A percentile compares a stretch with the other conserved stretches of the same genome.
phyloP scores from a whole-genome alignment of 2,888 invertebrate species.

The Tachystola acroxantha region DNA sequence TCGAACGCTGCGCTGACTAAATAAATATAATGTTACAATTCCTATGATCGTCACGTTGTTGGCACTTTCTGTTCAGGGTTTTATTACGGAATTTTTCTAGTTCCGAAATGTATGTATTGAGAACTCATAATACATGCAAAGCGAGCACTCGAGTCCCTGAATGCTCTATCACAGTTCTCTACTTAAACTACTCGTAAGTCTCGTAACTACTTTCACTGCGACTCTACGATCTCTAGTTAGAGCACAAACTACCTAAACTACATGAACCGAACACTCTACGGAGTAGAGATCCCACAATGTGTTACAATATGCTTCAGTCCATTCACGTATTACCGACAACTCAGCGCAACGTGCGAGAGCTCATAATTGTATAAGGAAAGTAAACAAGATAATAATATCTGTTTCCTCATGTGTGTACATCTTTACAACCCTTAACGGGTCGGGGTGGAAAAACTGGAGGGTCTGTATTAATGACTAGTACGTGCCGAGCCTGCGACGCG shows the following conservation, averaged over 20 bases:
- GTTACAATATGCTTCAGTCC: constrained; percentile 2
- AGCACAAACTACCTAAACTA: neutral
- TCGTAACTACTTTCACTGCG: neutral
- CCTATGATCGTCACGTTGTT: constrained; percentile 1
- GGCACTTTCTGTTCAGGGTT: neutral
- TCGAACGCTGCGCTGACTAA: neutral
- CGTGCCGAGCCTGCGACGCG: constrained; percentile 41
- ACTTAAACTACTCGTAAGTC: neutral
- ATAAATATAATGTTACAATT: constrained; percentile 5
- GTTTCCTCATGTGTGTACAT: constrained; percentile 13
- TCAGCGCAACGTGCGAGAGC: constrained; percentile 4
- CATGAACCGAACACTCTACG: neutral
- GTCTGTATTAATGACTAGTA: constrained; percentile 47
- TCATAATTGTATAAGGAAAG: constrained; percentile 13
- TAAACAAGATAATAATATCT: constrained; percentile 14
- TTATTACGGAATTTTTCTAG: neutral
- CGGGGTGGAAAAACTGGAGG: constrained; percentile 35
- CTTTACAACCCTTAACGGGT: constrained; percentile 20
- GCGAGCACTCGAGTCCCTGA: neutral
- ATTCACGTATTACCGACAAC: constrained; percentile 8
- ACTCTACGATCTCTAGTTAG: neutral
- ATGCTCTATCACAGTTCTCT: neutral
- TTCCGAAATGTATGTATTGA: no score
- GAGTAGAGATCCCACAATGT: neutral
- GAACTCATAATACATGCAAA: no score